Base-by-base conservation (phyloP, 1,140 invertebrate species). In the Chrysopa pallens region DNA sequence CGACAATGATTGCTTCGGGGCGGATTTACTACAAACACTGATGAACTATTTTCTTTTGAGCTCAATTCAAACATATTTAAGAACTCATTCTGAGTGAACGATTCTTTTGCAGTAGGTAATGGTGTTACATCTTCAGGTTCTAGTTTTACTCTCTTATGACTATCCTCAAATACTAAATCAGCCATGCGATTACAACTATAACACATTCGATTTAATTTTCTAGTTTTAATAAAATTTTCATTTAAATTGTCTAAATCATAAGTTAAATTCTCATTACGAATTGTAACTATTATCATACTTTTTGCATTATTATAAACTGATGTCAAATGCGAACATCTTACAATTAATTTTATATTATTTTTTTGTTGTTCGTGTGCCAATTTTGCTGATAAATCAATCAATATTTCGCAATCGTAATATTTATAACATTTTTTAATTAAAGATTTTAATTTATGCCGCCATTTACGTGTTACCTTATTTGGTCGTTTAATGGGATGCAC, bases 21-120 rank as follows among this genome's bases (percentile, higher is more conserved):
- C 2, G 36, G 11, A 11, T 35, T 44, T 43, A 39, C 23, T 17
- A 39, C n/a, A 8, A 23, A 23, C 17, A 23, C 17, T 3, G 17
- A 23, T 23, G 17, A 23, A 23, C 5, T 27, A 9, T 8, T 13
- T 42, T 42, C 37, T 40, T 44, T 12, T 43, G 39, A 15, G 29
- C 13, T 40, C 23, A 52, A 42, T 6, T 29, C 38, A 8, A 49
- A 47, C 15, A 39, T 29, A 8, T 35, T 46, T 29, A 52, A 44
- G 40, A 50, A 52, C 29, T 47, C 29, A 13, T 48, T 29, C 39
- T 52, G 43, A 39, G 11, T 42, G 12, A 47, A 31, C 15, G 28
- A 39, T 42, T 43, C 31, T 35, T 31, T 36, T 40, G 17, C 17
- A 2, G 17, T 23, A 2, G 17, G 17, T 23, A 23, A 5, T 23